Conservation (phyloP, 2,113 vertebrate species). For the Mesitornis unicolor region DNA sequence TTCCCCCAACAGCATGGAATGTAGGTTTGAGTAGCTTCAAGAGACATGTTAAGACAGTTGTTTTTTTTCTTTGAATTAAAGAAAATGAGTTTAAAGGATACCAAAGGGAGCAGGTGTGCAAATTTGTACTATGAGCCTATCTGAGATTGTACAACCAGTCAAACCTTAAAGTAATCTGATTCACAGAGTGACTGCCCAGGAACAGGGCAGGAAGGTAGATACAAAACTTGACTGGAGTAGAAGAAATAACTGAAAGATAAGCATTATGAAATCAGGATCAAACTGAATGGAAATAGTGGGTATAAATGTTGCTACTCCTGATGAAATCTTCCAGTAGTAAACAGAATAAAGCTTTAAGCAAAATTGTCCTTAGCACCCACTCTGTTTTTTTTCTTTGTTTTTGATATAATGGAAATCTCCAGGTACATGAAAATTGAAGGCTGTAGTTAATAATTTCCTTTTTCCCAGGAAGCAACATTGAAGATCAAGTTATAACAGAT, state of each 20-base stretch:
- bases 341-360: neutral
- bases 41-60: neutral
- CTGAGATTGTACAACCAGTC: neutral
- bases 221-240: neutral
- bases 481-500: neutral
- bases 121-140: neutral
- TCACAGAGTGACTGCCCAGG: neutral
- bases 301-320: neutral
- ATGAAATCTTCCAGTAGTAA: neutral
- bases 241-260: neutral
- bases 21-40: neutral
- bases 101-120: neutral
- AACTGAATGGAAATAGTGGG: neutral
- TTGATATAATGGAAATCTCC: neutral
- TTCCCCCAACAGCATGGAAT: neutral
- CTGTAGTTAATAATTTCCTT: neutral
- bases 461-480: neutral
- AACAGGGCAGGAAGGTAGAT: neutral
- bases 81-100: neutral
- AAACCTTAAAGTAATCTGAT: neutral
- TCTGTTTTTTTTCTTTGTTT: neutral
- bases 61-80: neutral
- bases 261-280: neutral
- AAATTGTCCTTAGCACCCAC: neutral
- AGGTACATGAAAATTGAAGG: neutral